phyloP scores from a whole-genome alignment of 2,113 vertebrate species.

The Plotosus lineatus region DNA sequence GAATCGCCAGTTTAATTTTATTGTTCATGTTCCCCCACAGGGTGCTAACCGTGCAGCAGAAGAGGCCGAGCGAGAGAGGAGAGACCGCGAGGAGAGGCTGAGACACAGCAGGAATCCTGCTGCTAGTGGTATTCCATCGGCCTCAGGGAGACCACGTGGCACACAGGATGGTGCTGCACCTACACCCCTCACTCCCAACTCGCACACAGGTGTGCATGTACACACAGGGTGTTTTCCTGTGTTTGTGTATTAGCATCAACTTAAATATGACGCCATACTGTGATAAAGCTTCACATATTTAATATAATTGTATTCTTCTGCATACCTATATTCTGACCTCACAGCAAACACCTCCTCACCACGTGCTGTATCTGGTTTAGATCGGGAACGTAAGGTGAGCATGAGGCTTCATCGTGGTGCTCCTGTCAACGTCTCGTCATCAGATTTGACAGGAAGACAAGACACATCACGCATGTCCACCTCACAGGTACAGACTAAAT shows the following conservation, averaged over 20 bases:
- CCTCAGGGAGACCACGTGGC: slow-evolving; percentile 84
- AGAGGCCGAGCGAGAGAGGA: slow-evolving; percentile 86
- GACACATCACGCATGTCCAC: slow-evolving; percentile 96
- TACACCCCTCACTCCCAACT: slow-evolving; percentile 88
- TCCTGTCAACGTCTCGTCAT: slow-evolving; percentile 90
- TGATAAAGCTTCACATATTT: not conserved
- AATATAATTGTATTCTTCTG: not conserved
- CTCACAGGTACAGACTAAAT: slow-evolving; percentile 82
- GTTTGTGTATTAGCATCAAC: not conserved
- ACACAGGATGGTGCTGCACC: slow-evolving; percentile 83
- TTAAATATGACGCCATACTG: not conserved
- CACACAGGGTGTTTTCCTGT: not conserved
- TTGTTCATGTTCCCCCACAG: slow-evolving; percentile 59
- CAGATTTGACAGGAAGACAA: slow-evolving; percentile 90
- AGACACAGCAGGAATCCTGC: slow-evolving; percentile 85
- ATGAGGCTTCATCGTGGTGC: slow-evolving; percentile 92
- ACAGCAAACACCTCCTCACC: slow-evolving; percentile 87
- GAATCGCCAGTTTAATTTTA: not conserved
- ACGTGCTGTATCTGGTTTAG: slow-evolving; percentile 83
- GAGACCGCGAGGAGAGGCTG: slow-evolving; percentile 87
- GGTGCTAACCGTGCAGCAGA: slow-evolving; percentile 89
- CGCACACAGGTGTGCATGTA: slow-evolving; percentile 82
- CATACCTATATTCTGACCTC: slow-evolving; percentile 10
- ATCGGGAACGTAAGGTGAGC: slow-evolving; percentile 93
- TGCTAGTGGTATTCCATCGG: slow-evolving; percentile 83